Base-by-base conservation (phyloP, 2,888 invertebrate species). In the Amorpha juglandis region DNA sequence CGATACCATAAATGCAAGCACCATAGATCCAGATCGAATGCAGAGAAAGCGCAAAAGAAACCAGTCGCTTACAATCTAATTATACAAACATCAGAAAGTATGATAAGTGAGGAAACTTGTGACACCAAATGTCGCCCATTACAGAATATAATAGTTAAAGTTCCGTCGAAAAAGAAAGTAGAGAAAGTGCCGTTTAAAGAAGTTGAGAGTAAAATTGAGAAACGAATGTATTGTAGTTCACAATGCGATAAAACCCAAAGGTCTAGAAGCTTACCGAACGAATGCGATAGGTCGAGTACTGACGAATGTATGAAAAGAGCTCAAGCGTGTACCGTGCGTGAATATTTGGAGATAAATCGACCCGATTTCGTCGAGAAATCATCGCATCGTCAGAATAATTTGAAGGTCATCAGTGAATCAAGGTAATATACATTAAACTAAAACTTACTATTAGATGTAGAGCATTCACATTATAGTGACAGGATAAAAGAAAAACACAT, bases 271-370 rank as follows among this genome's bases (percentile, higher is more conserved):
- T 76, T 83, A 64, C 89, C 90, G 0, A 87, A 86, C 67, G 90
- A 90, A 19, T 87, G 84, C 67, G 89, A 87, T 45, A 74, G 84
- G 63, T 87, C 91, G 6, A 88, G 90, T 69, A 83, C 86, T 65
- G 89, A 91, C 45, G 86, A 90, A 33, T 76, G 81, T 47, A 63
- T 78, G 6, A 86, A 75, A 63, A 87, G 75, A 66, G 72, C 83
- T 14, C 84, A 86, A 53, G 82, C 83, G 27, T 83, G 90, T 8
- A 90, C 94, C 7, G 93, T 96, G 35, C 91, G 96, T 94, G 96
- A 97, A 67, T 96, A 96, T 80, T 94, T 97, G 76, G 93, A 94
- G 72, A 93, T 85, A 70, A 96, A 96, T 74, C 94, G 95, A 45
- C 97, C 97, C 0, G 94, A 95, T 69, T 97, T 97, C 83, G 92